Conservation (phyloP, 2,888 invertebrate species). For the Xestia sexstrigata region DNA sequence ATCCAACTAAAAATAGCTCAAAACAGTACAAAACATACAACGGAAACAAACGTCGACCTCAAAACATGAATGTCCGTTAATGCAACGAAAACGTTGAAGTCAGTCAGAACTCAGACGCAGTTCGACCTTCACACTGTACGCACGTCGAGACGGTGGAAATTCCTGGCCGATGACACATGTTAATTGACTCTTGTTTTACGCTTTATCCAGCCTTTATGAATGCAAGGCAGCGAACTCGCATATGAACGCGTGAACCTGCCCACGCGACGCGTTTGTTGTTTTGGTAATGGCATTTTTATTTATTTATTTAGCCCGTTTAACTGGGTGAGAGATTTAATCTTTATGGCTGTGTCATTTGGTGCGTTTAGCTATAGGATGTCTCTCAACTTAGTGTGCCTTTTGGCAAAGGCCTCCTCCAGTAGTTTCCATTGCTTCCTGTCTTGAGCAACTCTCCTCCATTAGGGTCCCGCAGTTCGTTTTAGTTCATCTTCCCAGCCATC, state of each 20-base stretch:
- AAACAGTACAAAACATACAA: slow-evolving; percentile 46
- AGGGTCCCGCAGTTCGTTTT: too few species aligned
- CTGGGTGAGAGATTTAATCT: too few species aligned
- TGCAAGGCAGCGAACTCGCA: slow-evolving; percentile 56
- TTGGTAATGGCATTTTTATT: neutral
- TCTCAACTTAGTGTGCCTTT: too few species aligned
- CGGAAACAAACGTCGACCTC: slow-evolving; percentile 59
- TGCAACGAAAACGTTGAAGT: slow-evolving; percentile 55
- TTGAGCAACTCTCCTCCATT: too few species aligned
- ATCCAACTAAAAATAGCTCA: slow-evolving; percentile 41
- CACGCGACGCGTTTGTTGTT: slow-evolving; percentile 22
- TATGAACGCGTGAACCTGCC: slow-evolving; percentile 57
- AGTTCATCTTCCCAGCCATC: too few species aligned
- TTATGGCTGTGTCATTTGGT: too few species aligned
- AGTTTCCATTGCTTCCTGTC: too few species aligned
- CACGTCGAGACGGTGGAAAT: slow-evolving; percentile 66
- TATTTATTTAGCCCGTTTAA: too few species aligned
- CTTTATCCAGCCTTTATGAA: slow-evolving; percentile 56
- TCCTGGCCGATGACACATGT: slow-evolving; percentile 66
- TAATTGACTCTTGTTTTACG: slow-evolving; percentile 65
- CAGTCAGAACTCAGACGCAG: slow-evolving; percentile 47
- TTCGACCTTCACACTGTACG: slow-evolving; percentile 63
- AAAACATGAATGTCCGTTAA: slow-evolving; percentile 56
- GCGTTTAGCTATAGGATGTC: too few species aligned
- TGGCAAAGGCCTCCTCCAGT: too few species aligned